A percentile compares a stretch with the other conserved stretches of the same genome.
Conservation (phyloP, 2,113 vertebrate genomes). For the Nettapus auritus region DNA sequence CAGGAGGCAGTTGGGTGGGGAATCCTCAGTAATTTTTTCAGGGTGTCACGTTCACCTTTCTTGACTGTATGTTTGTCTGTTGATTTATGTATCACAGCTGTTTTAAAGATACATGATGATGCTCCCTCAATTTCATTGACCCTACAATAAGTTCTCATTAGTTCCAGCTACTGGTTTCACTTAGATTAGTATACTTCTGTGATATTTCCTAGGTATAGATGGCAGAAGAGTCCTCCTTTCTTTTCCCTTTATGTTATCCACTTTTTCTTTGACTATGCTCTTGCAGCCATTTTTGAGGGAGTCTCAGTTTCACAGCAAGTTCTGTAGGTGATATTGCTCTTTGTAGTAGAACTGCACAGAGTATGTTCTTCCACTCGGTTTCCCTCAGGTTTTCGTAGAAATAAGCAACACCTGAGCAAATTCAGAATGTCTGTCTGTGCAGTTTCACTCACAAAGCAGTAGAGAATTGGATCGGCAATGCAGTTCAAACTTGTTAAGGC, state of each 20-base stretch:
- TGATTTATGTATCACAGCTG: background rate
- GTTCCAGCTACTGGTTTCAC: background rate
- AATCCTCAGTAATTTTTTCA: background rate
- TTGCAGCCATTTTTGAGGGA: background rate
- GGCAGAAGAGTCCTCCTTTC: background rate
- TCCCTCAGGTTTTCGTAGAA: background rate
- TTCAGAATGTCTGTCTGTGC: conserved; percentile 78
- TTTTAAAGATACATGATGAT: background rate
- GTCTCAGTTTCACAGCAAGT: background rate
- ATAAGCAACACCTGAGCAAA: conserved; percentile 68
- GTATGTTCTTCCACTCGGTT: background rate
- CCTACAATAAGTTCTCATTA: background rate
- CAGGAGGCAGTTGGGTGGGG: background rate
- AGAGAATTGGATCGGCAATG: conserved; percentile 87
- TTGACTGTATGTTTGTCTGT: background rate
- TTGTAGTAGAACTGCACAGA: background rate
- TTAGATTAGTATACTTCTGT: background rate
- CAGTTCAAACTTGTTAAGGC: conserved; percentile 86
- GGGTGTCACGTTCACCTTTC: background rate
- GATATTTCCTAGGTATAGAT: background rate
- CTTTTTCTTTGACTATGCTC: background rate
- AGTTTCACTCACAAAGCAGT: conserved; percentile 87
- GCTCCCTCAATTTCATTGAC: background rate
- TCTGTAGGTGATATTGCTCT: background rate
- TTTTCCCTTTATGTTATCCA: background rate